A percentile compares a stretch with the other conserved stretches of the same genome.
These are phyloP conservation scores for Pseudonaja textilis DNA, from an alignment of 2,113 vertebrate species.

Conservation along the genomic window DNA sequence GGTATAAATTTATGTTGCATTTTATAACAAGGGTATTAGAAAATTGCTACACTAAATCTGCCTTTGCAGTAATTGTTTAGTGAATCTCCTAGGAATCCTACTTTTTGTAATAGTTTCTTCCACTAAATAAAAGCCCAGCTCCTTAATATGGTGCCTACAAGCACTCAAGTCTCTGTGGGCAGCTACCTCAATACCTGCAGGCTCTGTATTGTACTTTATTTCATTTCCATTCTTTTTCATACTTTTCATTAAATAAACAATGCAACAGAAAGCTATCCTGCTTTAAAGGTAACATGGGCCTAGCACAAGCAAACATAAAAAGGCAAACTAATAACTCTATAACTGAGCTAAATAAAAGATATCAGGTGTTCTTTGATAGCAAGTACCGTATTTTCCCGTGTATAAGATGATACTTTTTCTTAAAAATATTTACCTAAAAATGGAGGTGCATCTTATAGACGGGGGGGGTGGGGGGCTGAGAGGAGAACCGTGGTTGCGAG, in stretches of 20 bases:
- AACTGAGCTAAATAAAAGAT: background rate
- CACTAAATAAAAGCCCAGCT: background rate
- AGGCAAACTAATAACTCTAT: background rate
- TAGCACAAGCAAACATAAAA: background rate
- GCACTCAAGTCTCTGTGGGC: background rate
- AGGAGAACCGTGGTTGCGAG: too few relatives aligned
- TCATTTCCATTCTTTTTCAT: background rate
- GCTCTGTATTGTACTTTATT: background rate
- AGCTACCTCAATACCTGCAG: background rate
- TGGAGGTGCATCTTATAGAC: too few relatives aligned
- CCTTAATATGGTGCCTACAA: background rate
- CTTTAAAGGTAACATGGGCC: background rate
- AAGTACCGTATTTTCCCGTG: background rate
- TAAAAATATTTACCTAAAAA: too few relatives aligned
- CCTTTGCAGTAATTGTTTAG: background rate
- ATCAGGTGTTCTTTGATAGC: background rate
- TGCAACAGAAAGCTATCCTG: background rate
- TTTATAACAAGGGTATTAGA: background rate
- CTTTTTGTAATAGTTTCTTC: background rate
- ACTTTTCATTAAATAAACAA: background rate
- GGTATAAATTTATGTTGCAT: conserved; percentile 60
- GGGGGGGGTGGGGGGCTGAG: too few relatives aligned
- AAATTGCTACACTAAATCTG: conserved; percentile 14
- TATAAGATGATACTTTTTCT: too few relatives aligned
- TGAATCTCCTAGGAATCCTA: background rate